These are phyloP conservation scores for Bembecia ichneumoniformis DNA, from an alignment of 2,888 invertebrate genomes.

Conservation along the genomic window DNA sequence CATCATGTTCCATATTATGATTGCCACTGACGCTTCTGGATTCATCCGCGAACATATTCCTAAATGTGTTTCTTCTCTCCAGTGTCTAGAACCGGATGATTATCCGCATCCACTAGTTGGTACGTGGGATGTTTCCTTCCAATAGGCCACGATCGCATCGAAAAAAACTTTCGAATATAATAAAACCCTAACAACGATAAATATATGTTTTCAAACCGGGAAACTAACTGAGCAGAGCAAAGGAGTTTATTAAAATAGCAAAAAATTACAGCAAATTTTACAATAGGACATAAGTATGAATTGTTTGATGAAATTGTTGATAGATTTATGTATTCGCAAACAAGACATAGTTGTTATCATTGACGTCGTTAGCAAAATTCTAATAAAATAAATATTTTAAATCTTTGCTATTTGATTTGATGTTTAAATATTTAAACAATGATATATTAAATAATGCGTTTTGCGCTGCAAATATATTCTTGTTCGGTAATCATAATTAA, in stretches of 20 bases:
- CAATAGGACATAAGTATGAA: conserved; percentile 58
- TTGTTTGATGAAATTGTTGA: conserved; percentile 72
- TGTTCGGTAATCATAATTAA: not conserved
- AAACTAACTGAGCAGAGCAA: conserved; percentile 36
- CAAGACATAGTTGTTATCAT: not conserved
- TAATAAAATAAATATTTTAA: not conserved
- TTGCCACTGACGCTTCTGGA: no score
- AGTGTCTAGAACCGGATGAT: no score
- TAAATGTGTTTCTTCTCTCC: no score
- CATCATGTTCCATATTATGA: no score
- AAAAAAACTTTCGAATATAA: no score
- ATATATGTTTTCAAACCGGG: conserved; percentile 34
- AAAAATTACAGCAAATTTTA: conserved; percentile 35
- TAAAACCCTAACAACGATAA: conserved; percentile 31
- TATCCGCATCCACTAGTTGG: no score
- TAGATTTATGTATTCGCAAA: conserved; percentile 31
- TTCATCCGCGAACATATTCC: no score
- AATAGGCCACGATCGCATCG: no score
- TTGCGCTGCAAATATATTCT: no score
- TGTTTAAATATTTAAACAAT: not conserved
- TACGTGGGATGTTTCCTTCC: no score
- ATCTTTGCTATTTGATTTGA: no score
- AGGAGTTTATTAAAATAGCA: conserved; percentile 40
- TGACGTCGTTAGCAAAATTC: not conserved
- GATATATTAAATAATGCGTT: not conserved